phyloP scores from a whole-genome alignment of 2,113 vertebrate genomes.

The Platysteira castanea region DNA sequence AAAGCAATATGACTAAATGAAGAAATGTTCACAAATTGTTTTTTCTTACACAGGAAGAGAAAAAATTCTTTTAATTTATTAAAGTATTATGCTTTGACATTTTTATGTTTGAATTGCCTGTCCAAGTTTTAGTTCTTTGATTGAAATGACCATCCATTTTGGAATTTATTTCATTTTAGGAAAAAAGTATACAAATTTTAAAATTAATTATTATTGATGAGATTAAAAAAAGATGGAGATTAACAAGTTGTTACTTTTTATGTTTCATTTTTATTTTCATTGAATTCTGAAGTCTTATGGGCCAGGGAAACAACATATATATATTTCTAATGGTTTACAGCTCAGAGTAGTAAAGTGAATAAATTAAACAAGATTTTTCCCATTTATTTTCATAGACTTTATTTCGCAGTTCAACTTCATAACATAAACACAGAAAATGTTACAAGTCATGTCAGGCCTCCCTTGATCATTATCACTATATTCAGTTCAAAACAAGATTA shows the following conservation, averaged over 20 bases:
- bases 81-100: neutral
- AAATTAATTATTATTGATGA: neutral
- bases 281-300: neutral
- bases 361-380: neutral
- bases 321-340: neutral
- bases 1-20: neutral
- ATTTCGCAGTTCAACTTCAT: neutral
- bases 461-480: neutral
- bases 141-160: neutral
- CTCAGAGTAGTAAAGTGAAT: neutral
- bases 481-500: neutral
- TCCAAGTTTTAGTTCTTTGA: neutral
- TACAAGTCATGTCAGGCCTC: neutral
- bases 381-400: neutral
- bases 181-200: neutral
- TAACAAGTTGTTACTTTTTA: neutral
- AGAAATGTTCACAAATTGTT: neutral
- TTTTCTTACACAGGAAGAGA: neutral
- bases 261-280: neutral
- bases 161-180: neutral
- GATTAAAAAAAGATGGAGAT: neutral
- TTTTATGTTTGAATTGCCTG: neutral
- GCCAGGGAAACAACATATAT: fast-evolving
- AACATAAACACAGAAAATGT: neutral
- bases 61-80: neutral